Evolutionary conservation across 2,113 vertebrate genomes (phyloP), one percentile per base, ranked within the genome.

Genomic region (Panthera uncia): DNA sequence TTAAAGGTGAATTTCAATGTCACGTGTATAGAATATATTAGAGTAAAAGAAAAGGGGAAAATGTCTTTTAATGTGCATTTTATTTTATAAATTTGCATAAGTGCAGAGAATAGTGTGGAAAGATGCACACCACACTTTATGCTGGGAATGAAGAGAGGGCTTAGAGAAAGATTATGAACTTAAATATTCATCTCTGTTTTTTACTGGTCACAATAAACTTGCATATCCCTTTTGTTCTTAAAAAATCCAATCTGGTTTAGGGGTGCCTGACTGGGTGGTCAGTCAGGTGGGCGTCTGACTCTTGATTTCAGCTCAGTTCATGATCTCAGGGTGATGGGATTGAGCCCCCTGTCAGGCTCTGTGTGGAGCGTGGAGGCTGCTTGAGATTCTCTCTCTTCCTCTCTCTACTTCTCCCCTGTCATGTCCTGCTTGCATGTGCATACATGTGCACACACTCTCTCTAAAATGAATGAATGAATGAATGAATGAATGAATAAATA

Each of bases 221-320:
- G 10, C 19, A 89, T 91, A 89, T 93, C 55, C 45, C 83, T 61
- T 89, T 94, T 89, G 63, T 81, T 91, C 96, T 94, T 89, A 95
- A 87, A 87, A 95, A 94, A 90, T 55, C 16, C 52, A 92, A 66
- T 90, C 74, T 23, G 21, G 57, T 23, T 61, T 23, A 61, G 57
- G 57, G 57, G 57, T 6, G 23, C 21, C 19, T 25, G 57, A 45
- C 45, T 45, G 57, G 57, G 21, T 8, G 57, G 7, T 61, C 21
- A 9, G 57, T 23, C 4, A 61, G 21, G 3, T 61, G 57, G 23
- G 19, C 57, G 3, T 61, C 57, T 61, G 57, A 61, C 57, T 61
- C 19, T 57, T 23, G 21, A 61, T 61, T 61, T 61, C 57, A 61
- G 19, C 21, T 23, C 57, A 61, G 55, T 8, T 61, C 57, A 25